Percentiles rank a stretch among this genome's conserved stretches.
Evolutionary conservation across 2,888 invertebrate species (phyloP).

Genomic region (Andrena bucephala): DNA sequence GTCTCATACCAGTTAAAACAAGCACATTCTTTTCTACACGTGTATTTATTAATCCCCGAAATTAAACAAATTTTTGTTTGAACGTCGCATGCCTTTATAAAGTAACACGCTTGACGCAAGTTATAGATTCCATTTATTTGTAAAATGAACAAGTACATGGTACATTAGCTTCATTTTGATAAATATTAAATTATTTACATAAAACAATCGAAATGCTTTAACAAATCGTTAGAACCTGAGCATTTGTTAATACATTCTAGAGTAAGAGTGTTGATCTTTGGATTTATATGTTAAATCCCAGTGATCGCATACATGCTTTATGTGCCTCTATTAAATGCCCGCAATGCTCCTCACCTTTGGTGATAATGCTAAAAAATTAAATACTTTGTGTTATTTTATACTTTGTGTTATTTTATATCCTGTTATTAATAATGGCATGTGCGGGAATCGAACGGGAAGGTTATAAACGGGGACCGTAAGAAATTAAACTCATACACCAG

Average conservation of each 20-base stretch:
- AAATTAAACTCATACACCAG: neutral
- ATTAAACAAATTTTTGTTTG: neutral
- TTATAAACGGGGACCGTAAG: constrained; percentile 9
- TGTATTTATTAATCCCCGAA: neutral
- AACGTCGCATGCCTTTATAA: neutral
- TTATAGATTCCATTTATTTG: constrained; percentile 17
- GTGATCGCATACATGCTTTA: constrained; percentile 97
- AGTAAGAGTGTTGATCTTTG: constrained; percentile 10
- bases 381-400: neutral
- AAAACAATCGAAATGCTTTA: constrained; percentile 10
- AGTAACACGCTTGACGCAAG: constrained; percentile 6
- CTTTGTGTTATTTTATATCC: neutral
- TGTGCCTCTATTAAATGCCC: constrained; percentile 96
- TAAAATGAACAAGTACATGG: neutral
- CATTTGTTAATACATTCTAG: constrained; percentile 25
- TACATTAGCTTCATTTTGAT: neutral
- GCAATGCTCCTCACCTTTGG: constrained; percentile 97
- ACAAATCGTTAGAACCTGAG: constrained; percentile 40
- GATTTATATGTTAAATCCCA: constrained; percentile 97
- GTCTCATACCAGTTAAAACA: constrained; percentile 21
- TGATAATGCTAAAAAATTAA: constrained; percentile 90
- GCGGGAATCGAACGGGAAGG: constrained; percentile 2
- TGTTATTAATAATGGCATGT: neutral
- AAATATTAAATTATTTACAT: constrained; percentile 41
- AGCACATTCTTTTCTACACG: neutral